Base-by-base conservation (phyloP, 1,140 invertebrate genomes). In the Micrasema minimum region DNA sequence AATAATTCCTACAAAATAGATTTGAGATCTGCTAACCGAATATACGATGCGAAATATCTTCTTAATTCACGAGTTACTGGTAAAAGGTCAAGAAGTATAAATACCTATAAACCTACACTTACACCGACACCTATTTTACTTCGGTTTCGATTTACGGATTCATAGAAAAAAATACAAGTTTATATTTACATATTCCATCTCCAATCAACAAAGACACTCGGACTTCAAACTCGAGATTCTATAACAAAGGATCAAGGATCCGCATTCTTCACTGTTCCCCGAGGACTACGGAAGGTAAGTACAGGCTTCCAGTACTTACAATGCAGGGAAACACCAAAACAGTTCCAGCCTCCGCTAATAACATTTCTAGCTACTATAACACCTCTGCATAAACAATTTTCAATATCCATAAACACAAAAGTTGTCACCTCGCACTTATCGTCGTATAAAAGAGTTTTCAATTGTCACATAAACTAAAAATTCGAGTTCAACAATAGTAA, bases 131-230 rank as follows among this genome's bases (percentile, higher is more conserved):
- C 66, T 75, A 75, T 69, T 31, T 74, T 69, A 69, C 35, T 67
- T 53, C 50, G 26, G 16, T 59, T 50, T 67, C 43, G 61, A 9
- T 66, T 69, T 31, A 4, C 53, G 55, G 73, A 72, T 71, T 74
- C 38, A 67, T 71, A 66, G 66, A 75, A 71, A 71, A 71, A 74
- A 71, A 74, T 69, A 74, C 67, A 75, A 66, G 67, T 75, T 62
- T 51, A 48, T 72, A 75, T 75, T 75, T 75, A 71, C 73, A 72
- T 66, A 69, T 72, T 65, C 66, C 69, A 71, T 67, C 70, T 75
- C 72, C 69, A 71, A 71, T 71, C 72, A 70, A 75, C 69, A 72
- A 75, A 75, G 74, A 75, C 74, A 75, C 74, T 75, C 66, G 74
- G 50, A 72, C 70, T 69, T 45, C 11, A 38, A 64, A 45, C 43